phyloP scores from a whole-genome alignment of 2,797 vertebrate species.

The Platyrinchus mystaceus region DNA sequence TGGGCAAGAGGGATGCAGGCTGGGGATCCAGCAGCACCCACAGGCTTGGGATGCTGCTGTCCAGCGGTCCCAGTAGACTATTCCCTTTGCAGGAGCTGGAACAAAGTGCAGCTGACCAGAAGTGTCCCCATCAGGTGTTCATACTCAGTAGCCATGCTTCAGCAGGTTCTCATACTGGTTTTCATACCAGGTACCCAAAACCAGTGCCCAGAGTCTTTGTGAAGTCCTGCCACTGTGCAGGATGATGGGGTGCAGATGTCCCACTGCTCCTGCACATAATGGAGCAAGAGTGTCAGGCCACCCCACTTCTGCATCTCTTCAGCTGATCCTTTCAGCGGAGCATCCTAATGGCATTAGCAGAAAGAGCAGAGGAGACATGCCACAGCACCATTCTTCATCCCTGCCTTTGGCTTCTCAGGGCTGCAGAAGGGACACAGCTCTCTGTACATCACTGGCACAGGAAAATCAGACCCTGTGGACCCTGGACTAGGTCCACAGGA shows the following conservation, averaged over 20 bases:
- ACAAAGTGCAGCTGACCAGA: not conserved
- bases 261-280: not conserved
- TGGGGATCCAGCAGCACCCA: not conserved
- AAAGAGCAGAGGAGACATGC: not conserved
- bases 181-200: not conserved
- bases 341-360: not conserved
- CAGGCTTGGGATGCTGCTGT: not conserved
- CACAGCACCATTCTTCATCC: not conserved
- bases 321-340: not conserved
- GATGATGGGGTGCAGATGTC: not conserved
- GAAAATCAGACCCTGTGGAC: not conserved
- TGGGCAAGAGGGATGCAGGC: not conserved
- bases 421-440: not conserved
- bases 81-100: not conserved
- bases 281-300: not conserved
- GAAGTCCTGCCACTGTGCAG: not conserved
- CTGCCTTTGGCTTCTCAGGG: not conserved
- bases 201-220: not conserved
- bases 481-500: not conserved
- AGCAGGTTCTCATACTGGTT: not conserved
- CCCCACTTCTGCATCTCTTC: not conserved
- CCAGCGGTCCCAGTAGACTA: not conserved
- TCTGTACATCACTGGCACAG: not conserved
- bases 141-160: not conserved
- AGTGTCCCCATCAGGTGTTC: not conserved